Evolutionary conservation across 2,797 vertebrate genomes (phyloP).

Genomic region (Oreortyx pictus): DNA sequence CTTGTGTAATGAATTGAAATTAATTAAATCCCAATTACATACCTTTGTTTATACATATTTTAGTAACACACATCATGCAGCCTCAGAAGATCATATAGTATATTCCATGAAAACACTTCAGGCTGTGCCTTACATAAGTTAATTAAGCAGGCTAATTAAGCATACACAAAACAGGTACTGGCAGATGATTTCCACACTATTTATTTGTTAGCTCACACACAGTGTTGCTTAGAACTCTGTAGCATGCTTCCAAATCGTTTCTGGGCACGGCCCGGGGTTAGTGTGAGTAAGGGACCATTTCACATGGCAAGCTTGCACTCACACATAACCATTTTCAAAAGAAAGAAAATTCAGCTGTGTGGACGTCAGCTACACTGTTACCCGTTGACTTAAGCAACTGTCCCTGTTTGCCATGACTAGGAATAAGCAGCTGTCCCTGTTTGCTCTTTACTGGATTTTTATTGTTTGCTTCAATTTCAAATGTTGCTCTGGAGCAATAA

Average conservation of each 20-base stretch:
- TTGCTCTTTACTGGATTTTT: neutral
- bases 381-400: neutral
- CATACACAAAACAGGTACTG: neutral
- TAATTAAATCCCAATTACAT: neutral
- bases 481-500: neutral
- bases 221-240: neutral
- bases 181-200: neutral
- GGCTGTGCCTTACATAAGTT: neutral
- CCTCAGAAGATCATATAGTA: neutral
- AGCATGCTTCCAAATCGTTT: neutral
- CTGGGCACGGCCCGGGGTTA: neutral
- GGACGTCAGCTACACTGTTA: neutral
- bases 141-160: neutral
- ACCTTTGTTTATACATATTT: neutral
- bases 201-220: neutral
- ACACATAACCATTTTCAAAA: neutral
- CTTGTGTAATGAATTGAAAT: neutral
- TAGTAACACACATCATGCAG: neutral
- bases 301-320: neutral
- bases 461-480: slow-evolving; percentile 23
- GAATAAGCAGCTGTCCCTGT: neutral
- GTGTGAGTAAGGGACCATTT: neutral
- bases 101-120: neutral
- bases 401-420: neutral
- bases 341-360: neutral